Base-by-base conservation (phyloP, 2,888 invertebrate species). In the Trachelus stipa region DNA sequence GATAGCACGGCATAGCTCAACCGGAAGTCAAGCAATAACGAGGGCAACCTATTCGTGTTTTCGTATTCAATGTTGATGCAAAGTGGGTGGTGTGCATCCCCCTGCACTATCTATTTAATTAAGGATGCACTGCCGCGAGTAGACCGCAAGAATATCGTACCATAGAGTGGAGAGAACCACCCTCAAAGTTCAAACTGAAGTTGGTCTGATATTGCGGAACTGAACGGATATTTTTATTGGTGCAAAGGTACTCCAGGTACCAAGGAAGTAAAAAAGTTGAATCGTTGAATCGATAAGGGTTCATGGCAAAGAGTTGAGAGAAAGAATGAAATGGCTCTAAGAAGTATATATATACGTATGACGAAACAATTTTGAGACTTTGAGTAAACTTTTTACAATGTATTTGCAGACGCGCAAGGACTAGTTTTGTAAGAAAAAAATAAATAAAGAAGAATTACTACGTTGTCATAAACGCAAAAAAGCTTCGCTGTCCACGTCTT, bases 31-130 rank as follows among this genome's bases (percentile, higher is more conserved):
- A 56, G 56, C 56, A 56, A 56, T 56, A 56, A 40, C 40, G 15
- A 40, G 15, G 40, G 40, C 40, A 15, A 56, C 15, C 56, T 56
- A 56, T 56, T 56, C 56, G 56, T 56, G 56, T 56, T 56, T 23
- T 9, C 23, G 56, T 56, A 9, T 23, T 56, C 56, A 23, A 31
- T 31, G 71, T 15, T 30, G 31, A 9, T 34, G 31, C 71, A 71
- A 33, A 71, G 71, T 71, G 33, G 71, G 71, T 71, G 33, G 71
- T 34, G 30, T 71, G 31, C 71, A 71, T 71, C 71, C 33, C 15
- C 1, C 31, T 33, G 31, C 11, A 76, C 79, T 79, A 79, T 79
- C 79, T 77, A 78, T 79, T 81, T 81, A 81, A 81, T 81, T 81
- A 79, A 78, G 77, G 77, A 76, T 76, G 56, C 68, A 71, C 37